Base-by-base conservation (phyloP, 1,140 invertebrate species). In the Heliothis subflexa region DNA sequence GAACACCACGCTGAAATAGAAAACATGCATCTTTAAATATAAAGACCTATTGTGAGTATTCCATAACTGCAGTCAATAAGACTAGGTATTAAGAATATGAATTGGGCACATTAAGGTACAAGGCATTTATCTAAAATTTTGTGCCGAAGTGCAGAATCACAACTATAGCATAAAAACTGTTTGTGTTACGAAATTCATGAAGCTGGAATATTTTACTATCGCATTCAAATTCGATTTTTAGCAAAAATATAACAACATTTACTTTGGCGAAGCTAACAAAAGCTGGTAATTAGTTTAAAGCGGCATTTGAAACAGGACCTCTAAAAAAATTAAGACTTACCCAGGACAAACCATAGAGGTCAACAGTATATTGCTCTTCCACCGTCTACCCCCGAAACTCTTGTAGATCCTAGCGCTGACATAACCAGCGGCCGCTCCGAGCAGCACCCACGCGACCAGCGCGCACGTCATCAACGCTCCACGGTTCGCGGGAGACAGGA, bases 381-480 rank as follows among this genome's bases (percentile, higher is more conserved):
- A 99, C 90, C 99, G 98, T 85, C 99, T 97, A 14, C 99, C 99
- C 14, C 99, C 98, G 94, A 99, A 99, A 94, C 98, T 99, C 95
- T 99, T 99, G 93, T 99, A 99, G 82, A 99, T 97, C 83, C 99
- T 95, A 7, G 99, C 98, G 62, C 99, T 99, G 28, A 99, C 97
- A 94, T 99, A 99, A 10, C 99, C 99, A 78, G 99, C 99, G 25
- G 98, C 98, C 2, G 98, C 98, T 45, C 99, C 99, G 14, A 99
- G 95, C 78, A 99, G 97, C 0, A 99, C 99, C 94, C 98, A 99
- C 52, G 99, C 96, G 0, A 99, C 97, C 96, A 99, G 96, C 16
- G 98, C 97, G 94, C 99, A 99, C 4, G 99, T 99, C 99, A 99
- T 99, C 52, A 99, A 92, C 10, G 99, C 98, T 14, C 99, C 99